A percentile compares a stretch with the other conserved stretches of the same genome.
phyloP scores from a whole-genome alignment of 2,113 vertebrate genomes.

The Podiceps cristatus region DNA sequence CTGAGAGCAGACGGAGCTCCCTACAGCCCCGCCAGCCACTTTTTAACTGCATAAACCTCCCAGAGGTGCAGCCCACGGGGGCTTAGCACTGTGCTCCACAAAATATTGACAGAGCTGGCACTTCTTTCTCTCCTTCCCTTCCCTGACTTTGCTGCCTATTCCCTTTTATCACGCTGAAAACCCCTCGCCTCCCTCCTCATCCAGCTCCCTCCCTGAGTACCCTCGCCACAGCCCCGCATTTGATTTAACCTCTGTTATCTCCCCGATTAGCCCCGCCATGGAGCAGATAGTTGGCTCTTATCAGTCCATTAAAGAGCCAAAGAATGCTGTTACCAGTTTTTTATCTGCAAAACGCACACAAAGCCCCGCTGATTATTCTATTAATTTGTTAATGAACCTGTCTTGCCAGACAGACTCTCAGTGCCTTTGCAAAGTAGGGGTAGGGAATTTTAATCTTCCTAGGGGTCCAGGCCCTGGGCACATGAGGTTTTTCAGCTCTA shows the following conservation, averaged over 20 bases:
- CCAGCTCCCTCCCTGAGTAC: background rate
- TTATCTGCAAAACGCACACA: slow-evolving; percentile 85
- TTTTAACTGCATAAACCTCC: background rate
- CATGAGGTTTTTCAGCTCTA: background rate
- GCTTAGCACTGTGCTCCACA: background rate
- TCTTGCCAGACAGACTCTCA: slow-evolving; percentile 75
- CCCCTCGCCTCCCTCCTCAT: background rate
- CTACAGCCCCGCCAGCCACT: background rate
- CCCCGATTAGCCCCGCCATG: slow-evolving; percentile 75
- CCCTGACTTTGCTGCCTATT: background rate
- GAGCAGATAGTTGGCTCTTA: slow-evolving; percentile 81
- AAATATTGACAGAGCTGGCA: background rate
- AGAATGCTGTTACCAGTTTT: slow-evolving; percentile 82
- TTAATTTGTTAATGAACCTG: slow-evolving; percentile 88
- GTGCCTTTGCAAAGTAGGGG: slow-evolving; percentile 43
- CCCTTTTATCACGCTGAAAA: slow-evolving; percentile 19
- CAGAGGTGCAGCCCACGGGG: background rate
- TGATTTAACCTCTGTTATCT: slow-evolving; percentile 82
- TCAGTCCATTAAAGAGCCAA: slow-evolving; percentile 83
- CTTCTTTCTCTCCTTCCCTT: background rate
- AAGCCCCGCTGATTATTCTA: slow-evolving; percentile 85
- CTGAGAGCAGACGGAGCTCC: background rate
- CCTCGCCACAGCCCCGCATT: slow-evolving; percentile 58
- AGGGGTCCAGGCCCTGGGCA: slow-evolving; percentile 17
- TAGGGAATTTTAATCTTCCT: slow-evolving; percentile 56